These are phyloP conservation scores for Mus pahari DNA, from an alignment of 2,113 vertebrate genomes.

Conservation along the genomic window DNA sequence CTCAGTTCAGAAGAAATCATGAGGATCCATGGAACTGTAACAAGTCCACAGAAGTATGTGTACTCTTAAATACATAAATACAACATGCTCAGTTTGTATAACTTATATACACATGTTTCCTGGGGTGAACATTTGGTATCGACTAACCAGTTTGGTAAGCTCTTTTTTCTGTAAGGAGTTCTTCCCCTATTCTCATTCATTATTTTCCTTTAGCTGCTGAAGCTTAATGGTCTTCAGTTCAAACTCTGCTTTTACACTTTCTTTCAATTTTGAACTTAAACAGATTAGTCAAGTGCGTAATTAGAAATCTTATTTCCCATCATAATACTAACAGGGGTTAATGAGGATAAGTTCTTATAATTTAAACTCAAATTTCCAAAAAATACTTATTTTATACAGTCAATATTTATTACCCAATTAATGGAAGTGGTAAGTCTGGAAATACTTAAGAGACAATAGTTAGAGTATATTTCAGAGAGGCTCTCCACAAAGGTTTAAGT, in stretches of 20 bases:
- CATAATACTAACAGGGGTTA: background rate
- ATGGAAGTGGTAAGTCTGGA: background rate
- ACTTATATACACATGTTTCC: background rate
- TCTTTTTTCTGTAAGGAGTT: background rate
- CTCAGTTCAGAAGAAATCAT: too few species aligned
- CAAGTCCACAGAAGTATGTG: too few species aligned
- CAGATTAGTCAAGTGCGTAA: background rate
- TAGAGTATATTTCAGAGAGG: background rate
- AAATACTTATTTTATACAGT: background rate
- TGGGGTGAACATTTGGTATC: background rate
- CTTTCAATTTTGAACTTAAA: background rate
- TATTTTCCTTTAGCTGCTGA: background rate
- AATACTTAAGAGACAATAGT: background rate
- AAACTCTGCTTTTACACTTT: background rate
- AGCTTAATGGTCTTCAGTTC: background rate
- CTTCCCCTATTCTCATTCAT: background rate
- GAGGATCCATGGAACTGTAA: too few species aligned
- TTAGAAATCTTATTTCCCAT: background rate
- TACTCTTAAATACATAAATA: background rate
- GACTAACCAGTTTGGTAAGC: rapidly evolving
- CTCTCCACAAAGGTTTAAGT: background rate
- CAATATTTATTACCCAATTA: background rate
- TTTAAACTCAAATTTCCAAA: background rate
- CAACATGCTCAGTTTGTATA: rapidly evolving
- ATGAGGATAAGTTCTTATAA: background rate